phyloP scores from a whole-genome alignment of 2,797 vertebrate genomes.

The Naso thynnoides region DNA sequence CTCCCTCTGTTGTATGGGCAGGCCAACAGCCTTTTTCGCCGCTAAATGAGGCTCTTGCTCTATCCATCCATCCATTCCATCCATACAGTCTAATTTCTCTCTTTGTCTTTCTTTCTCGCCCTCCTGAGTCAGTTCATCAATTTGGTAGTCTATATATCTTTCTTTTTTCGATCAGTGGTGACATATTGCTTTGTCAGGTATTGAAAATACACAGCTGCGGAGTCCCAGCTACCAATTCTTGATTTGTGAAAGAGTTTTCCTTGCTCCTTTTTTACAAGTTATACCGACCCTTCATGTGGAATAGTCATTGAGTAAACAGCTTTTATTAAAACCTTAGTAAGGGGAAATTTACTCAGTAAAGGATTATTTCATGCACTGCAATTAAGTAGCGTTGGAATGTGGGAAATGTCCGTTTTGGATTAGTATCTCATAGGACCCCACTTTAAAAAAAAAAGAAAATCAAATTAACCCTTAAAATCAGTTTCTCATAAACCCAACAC shows the following conservation, averaged over 20 bases:
- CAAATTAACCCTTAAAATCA: not conserved
- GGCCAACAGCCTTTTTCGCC: conserved; percentile 93
- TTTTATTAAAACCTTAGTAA: not conserved
- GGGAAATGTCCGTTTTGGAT: too few species aligned
- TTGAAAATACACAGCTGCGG: conserved; percentile 49
- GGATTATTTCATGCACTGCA: too few species aligned
- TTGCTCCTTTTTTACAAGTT: conserved; percentile 8
- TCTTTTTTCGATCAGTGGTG: conserved; percentile 92
- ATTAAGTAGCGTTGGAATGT: too few species aligned
- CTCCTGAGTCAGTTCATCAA: conserved; percentile 91
- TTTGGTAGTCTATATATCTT: conserved; percentile 95
- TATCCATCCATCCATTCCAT: conserved; percentile 76
- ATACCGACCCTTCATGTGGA: not conserved
- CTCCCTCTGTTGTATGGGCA: conserved; percentile 94
- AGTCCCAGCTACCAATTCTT: conserved; percentile 44
- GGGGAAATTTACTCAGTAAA: too few species aligned
- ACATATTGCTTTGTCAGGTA: conserved; percentile 78
- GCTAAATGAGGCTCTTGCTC: conserved; percentile 91
- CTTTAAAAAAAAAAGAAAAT: too few species aligned
- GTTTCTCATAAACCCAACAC: conserved; percentile 15
- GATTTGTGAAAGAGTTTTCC: conserved; percentile 24
- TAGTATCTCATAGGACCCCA: too few species aligned
- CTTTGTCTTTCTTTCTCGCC: conserved; percentile 75
- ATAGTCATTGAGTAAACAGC: not conserved
- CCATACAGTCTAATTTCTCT: conserved; percentile 79